A percentile compares a stretch with the other conserved stretches of the same genome.
phyloP scores from a whole-genome alignment of 1,140 invertebrate species.

The Achroia grisella region DNA sequence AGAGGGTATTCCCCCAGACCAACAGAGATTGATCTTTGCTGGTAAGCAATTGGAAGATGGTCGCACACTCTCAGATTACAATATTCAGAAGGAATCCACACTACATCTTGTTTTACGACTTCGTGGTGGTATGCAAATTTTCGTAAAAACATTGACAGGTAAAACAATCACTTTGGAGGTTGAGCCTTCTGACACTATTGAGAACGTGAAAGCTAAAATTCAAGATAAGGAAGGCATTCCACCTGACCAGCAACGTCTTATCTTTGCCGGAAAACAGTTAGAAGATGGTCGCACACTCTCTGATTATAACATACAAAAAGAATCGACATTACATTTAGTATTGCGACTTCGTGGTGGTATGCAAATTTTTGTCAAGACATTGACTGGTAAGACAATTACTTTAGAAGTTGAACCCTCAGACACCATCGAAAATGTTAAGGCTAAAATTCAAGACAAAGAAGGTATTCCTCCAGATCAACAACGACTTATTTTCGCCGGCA shows the following conservation, averaged over 20 bases:
- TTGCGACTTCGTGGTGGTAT: slow-evolving; percentile 72
- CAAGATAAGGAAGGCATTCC: slow-evolving; percentile 84
- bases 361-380: neutral
- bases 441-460: too few relatives aligned
- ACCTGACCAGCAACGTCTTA: slow-evolving; percentile 81
- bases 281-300: slow-evolving; percentile 79
- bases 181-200: slow-evolving; percentile 84
- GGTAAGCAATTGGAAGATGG: slow-evolving; percentile 82
- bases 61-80: slow-evolving; percentile 77
- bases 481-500: too few relatives aligned
- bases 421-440: too few relatives aligned
- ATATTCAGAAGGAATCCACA: slow-evolving; percentile 84
- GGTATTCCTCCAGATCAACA: too few relatives aligned
- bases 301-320: slow-evolving; percentile 82
- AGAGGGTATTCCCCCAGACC: slow-evolving; percentile 78
- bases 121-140: slow-evolving; percentile 81
- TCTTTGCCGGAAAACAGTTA: slow-evolving; percentile 83
- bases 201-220: slow-evolving; percentile 87
- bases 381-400: too few relatives aligned
- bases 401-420: too few relatives aligned
- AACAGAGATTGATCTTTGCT: slow-evolving; percentile 78
- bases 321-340: slow-evolving; percentile 82
- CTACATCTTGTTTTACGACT: slow-evolving; percentile 78
- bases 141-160: slow-evolving; percentile 83
- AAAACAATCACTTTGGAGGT: slow-evolving; percentile 87